These are phyloP conservation scores for Chelmon rostratus DNA, from an alignment of 2,797 vertebrate genomes.

Conservation along the genomic window DNA sequence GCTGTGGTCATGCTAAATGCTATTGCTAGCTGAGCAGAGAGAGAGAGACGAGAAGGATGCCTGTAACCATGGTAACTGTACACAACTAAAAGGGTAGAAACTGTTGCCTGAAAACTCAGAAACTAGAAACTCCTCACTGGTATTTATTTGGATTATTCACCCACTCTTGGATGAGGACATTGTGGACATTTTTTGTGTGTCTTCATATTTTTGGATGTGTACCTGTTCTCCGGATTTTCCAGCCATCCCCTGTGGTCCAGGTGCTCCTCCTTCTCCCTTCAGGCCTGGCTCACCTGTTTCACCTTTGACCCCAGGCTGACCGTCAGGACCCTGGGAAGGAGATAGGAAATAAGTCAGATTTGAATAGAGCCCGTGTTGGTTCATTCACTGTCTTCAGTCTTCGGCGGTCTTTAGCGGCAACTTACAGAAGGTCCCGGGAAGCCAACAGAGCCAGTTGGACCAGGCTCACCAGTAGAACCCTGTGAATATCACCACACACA, in stretches of 20 bases:
- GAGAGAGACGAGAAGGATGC: background rate
- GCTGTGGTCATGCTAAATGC: no score
- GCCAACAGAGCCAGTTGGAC: constrained; percentile 92
- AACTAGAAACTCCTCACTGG: background rate
- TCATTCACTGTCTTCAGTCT: background rate
- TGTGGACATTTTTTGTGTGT: background rate
- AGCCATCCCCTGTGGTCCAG: constrained; percentile 93
- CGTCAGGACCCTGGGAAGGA: constrained; percentile 89
- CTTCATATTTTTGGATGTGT: constrained; percentile 12
- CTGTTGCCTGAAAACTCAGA: background rate
- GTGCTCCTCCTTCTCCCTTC: constrained; percentile 93
- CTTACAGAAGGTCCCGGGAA: constrained; percentile 94
- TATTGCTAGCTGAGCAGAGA: background rate
- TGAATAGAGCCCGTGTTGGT: background rate
- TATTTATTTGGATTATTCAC: background rate
- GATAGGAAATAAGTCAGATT: background rate
- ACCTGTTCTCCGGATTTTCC: constrained; percentile 93
- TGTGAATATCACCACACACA: constrained; percentile 67
- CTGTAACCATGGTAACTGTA: background rate
- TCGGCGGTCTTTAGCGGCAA: constrained; percentile 6
- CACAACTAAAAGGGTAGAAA: background rate
- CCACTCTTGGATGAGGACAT: no score
- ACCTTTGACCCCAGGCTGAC: constrained; percentile 95
- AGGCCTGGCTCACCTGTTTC: constrained; percentile 92
- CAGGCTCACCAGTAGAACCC: constrained; percentile 94